Percentiles rank a stretch among this genome's conserved stretches.
Conservation (phyloP, 1,140 invertebrate species). For the Holotrichia oblita region DNA sequence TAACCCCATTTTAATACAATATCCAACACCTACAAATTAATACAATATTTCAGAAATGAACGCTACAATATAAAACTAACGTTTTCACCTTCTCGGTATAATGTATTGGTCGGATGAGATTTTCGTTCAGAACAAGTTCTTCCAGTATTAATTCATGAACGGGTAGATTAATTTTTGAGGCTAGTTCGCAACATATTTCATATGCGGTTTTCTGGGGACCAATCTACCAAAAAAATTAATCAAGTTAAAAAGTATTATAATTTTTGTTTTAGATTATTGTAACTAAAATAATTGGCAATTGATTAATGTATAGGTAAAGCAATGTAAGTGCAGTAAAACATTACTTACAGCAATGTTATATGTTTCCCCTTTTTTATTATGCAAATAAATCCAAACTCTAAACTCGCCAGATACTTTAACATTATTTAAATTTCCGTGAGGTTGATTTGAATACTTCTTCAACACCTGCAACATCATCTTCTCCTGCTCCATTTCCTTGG, state of each 20-base stretch:
- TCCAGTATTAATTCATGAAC: constrained; percentile 75
- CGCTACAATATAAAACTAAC: constrained; percentile 20
- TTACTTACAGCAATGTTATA: constrained; percentile 70
- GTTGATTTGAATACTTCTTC: constrained; percentile 66
- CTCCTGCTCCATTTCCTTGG: constrained; percentile 71
- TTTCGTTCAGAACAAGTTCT: constrained; percentile 78
- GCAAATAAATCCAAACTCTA: constrained; percentile 80
- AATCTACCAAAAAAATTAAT: constrained; percentile 64
- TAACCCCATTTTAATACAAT: constrained; percentile 80
- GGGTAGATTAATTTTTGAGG: constrained; percentile 68
- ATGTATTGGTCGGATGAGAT: constrained; percentile 79
- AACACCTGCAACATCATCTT: constrained; percentile 75
- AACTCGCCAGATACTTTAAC: constrained; percentile 80
- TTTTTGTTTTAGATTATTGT: too few species aligned
- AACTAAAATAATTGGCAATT: too few species aligned
- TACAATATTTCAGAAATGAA: constrained; percentile 24
- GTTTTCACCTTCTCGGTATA: constrained; percentile 72
- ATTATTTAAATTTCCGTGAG: constrained; percentile 61
- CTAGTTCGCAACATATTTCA: constrained; percentile 76
- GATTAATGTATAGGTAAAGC: background rate
- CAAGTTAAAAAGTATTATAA: background rate
- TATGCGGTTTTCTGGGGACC: constrained; percentile 79
- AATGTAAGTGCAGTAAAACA: background rate
- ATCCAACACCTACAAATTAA: constrained; percentile 71
- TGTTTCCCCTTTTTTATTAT: constrained; percentile 67